Evolutionary conservation across 2,888 invertebrate species (phyloP).

Genomic region (Megaustenia siamemsis): DNA sequence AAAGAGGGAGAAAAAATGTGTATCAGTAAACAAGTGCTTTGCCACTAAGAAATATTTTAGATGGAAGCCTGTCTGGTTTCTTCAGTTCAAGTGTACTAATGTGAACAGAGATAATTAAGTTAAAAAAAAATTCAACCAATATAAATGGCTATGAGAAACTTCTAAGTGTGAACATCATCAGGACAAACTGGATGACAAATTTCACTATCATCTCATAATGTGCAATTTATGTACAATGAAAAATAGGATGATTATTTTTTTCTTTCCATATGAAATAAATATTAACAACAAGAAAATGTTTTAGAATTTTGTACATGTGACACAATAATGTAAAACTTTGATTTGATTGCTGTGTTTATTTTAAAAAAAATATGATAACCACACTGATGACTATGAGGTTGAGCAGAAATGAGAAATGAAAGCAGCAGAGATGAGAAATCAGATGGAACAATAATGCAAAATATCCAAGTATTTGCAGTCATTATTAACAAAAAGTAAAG

Average conservation of each 20-base stretch:
- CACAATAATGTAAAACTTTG: conserved; percentile 17
- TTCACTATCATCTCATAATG: too few species aligned
- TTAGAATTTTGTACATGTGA: neutral
- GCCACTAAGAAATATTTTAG: too few species aligned
- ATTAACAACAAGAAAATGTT: neutral
- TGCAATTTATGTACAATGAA: neutral
- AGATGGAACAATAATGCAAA: neutral
- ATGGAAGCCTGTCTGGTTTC: too few species aligned
- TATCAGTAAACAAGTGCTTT: too few species aligned
- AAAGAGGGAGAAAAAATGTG: too few species aligned
- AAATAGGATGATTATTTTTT: neutral
- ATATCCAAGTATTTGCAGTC: neutral
- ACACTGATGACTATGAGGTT: neutral
- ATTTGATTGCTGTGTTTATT: conserved; percentile 14
- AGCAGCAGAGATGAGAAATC: neutral
- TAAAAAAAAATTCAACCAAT: too few species aligned
- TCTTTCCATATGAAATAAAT: neutral
- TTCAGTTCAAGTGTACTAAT: too few species aligned
- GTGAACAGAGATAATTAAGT: too few species aligned
- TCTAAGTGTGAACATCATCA: too few species aligned
- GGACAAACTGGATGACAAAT: too few species aligned
- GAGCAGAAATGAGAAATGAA: too few species aligned
- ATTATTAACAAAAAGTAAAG: neutral
- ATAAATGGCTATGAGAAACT: too few species aligned
- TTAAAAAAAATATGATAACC: neutral